Percentiles rank a stretch among this genome's conserved stretches.
These are phyloP conservation scores for Heterodera schachtii DNA, from an alignment of 1,140 invertebrate genomes.

Conservation along the genomic window DNA sequence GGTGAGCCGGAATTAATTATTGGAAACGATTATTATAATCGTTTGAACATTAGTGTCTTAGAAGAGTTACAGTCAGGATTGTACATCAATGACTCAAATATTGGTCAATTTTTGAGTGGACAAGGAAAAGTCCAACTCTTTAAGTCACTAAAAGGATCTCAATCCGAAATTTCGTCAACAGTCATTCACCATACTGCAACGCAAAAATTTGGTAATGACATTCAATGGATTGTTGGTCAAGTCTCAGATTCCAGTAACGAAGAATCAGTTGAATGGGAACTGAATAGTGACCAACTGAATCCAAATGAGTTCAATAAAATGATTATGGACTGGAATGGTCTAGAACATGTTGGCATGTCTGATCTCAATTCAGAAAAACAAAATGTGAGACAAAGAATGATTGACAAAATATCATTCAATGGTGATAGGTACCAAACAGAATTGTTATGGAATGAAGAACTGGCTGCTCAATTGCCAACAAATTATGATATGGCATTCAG, in stretches of 20 bases:
- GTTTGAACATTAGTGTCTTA: neutral
- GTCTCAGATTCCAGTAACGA: neutral
- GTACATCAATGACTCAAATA: neutral
- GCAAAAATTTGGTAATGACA: too few relatives aligned
- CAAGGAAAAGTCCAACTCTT: neutral
- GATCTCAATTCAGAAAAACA: neutral
- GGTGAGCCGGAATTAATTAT: constrained; percentile 13
- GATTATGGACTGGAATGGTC: neutral
- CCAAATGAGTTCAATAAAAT: neutral
- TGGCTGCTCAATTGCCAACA: neutral
- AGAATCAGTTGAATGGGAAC: neutral
- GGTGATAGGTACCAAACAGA: constrained; percentile 1
- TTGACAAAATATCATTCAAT: neutral
- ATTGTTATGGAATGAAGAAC: neutral
- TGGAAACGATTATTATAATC: constrained; percentile 36
- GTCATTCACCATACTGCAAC: too few relatives aligned
- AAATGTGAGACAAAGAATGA: neutral
- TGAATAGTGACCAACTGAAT: neutral
- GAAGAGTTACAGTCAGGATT: neutral
- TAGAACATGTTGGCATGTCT: neutral
- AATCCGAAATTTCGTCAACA: too few relatives aligned
- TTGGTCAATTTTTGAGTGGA: constrained; percentile 7
- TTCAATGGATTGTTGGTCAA: neutral
- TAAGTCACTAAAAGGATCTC: too few relatives aligned
- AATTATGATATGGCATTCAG: neutral